phyloP scores from a whole-genome alignment of 2,113 vertebrate species.

The Myotis lucifugus region DNA sequence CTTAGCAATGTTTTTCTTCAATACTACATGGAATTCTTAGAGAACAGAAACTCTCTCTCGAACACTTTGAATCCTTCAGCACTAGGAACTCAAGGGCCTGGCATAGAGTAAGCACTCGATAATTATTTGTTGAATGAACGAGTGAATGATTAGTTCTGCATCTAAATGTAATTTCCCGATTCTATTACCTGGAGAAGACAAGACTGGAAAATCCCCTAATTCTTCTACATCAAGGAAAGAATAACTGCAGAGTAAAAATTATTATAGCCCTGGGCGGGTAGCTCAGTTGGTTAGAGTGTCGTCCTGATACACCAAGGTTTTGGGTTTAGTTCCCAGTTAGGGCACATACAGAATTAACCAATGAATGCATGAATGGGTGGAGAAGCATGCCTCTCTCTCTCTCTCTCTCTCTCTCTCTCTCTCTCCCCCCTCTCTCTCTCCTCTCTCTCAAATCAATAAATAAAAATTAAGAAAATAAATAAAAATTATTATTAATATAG shows the following conservation, averaged over 20 bases:
- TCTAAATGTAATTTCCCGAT: conserved; percentile 3
- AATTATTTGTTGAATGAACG: background rate
- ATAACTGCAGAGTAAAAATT: background rate
- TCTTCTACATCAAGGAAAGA: background rate
- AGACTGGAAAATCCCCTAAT: background rate
- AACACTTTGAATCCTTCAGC: background rate
- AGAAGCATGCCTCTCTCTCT: background rate
- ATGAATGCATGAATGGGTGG: background rate
- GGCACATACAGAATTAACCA: background rate
- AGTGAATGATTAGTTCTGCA: background rate
- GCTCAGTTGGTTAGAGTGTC: background rate
- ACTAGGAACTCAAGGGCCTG: background rate
- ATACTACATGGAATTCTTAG: background rate
- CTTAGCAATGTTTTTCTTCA: background rate
- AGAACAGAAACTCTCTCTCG: background rate
- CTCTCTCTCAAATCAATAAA: background rate
- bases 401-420: background rate
- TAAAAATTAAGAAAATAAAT: background rate
- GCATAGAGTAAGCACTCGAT: background rate
- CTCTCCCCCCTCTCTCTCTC: too few relatives aligned
- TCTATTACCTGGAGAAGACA: background rate
- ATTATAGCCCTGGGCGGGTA: background rate
- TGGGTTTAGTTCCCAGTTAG: background rate
- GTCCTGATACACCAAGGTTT: background rate
- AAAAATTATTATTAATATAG: background rate